Evolutionary conservation across 92 coral and sea anemone genomes (phyloP), one percentile per base, ranked within the genome.

Genomic region (Epizoanthus rinbou): DNA sequence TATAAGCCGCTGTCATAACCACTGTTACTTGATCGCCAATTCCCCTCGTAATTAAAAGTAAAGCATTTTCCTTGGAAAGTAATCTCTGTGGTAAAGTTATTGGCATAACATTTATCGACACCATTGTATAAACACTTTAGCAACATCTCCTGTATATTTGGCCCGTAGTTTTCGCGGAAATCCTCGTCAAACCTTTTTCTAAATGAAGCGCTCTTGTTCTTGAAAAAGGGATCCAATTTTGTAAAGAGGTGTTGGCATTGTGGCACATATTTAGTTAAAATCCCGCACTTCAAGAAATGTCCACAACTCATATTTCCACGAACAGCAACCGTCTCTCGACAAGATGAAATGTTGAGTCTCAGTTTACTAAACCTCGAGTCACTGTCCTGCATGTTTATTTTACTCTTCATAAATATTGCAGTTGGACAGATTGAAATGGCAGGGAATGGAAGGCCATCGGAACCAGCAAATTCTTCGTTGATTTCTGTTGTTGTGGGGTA

Each of bases 221-320:
- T 33, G 11, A 76, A 76, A 58, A 57, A 18, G 14, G 15, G 47
- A 33, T 76, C 13, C 1, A 76, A 60, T 25, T 76, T 76, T 11
- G 69, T 24, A 56, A 76, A 76, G 47, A 60, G 8, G 15, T 60
- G 4, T 9, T 11, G 41, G 82, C 82, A 76, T 10, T 60, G n/a
- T 10, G 14, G 5, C 0, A 31, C 52, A 21, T 41, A 15, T 43
- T 62, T 60, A 21, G 57, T 59, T 16, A 76, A 10, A 21, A 76
- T 37, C 28, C 69, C 82, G 45, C 82, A 76, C 31, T 39, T 76
- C 8, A 76, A 64, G 64, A 60, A 76, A 14, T 62, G 35, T 60
- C 82, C 82, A 37, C 82, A 76, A 39, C 57, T 76, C 82, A 76
- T 76, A 7, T 76, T 76, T 76, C 39, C 58, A 16, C 82, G 82